These are phyloP conservation scores for Machimus rusticus DNA, from an alignment of 2,888 invertebrate species.

Conservation along the genomic window DNA sequence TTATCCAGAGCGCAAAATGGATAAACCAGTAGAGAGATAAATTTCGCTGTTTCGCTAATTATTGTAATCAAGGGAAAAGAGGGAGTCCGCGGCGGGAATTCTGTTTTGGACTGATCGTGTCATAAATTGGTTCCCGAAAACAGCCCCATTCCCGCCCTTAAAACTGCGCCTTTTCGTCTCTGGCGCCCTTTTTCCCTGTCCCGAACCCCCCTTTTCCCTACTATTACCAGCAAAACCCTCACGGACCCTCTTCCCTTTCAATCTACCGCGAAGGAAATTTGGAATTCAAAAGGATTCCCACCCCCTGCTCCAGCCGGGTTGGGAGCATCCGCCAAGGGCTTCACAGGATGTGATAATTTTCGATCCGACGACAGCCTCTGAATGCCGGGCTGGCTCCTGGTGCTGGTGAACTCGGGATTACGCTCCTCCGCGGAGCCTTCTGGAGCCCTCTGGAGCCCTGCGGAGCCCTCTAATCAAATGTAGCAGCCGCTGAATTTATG, in stretches of 20 bases:
- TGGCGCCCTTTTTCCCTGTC: background rate
- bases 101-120: constrained; percentile 5
- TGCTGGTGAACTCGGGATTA: background rate
- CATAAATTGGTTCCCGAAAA: background rate
- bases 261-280: background rate
- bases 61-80: constrained; percentile 12
- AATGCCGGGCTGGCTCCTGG: background rate
- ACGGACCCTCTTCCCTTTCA: background rate
- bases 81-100: background rate
- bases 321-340: background rate
- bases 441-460: background rate
- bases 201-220: background rate
- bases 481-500: background rate
- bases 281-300: background rate
- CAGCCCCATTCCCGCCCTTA: background rate
- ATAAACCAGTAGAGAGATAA: constrained; percentile 25
- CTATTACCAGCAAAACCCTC: background rate
- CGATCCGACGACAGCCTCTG: background rate
- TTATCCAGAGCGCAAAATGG: background rate
- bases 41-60: constrained; percentile 31
- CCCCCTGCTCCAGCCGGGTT: background rate
- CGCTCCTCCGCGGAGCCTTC: background rate
- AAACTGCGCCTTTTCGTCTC: background rate
- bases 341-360: background rate
- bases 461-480: background rate